These are phyloP conservation scores for Pristis pectinata DNA, from an alignment of 2,797 vertebrate genomes.

Conservation along the genomic window DNA sequence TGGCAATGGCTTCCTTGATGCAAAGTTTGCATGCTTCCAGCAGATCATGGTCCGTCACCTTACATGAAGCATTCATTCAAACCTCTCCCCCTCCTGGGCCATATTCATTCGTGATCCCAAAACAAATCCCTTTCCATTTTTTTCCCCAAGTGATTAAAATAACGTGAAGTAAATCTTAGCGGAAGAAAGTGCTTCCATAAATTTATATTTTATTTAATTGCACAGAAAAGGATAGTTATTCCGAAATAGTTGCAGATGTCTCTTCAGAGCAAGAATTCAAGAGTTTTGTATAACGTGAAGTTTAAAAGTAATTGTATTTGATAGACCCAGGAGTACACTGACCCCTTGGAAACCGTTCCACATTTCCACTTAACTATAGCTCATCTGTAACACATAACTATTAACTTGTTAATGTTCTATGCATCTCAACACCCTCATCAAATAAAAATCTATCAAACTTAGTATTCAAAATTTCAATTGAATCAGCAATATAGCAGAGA, in stretches of 20 bases:
- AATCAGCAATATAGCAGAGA: neutral
- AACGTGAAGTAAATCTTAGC: neutral
- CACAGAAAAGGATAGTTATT: neutral
- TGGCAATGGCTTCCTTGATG: neutral
- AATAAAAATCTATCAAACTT: neutral
- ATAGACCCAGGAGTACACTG: neutral
- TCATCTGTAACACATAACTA: neutral
- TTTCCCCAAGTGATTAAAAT: neutral
- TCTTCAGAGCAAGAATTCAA: neutral
- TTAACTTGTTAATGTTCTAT: neutral
- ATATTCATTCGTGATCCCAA: neutral
- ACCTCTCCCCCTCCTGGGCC: neutral
- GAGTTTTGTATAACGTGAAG: neutral
- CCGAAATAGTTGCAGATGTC: neutral
- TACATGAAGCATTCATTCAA: neutral
- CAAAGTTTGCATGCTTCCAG: neutral
- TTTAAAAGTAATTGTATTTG: neutral
- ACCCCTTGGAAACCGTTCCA: neutral
- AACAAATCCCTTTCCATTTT: neutral
- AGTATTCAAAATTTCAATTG: neutral
- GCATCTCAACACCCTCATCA: neutral
- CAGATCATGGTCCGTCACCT: neutral
- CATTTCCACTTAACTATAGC: neutral
- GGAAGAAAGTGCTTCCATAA: neutral
- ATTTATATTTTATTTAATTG: neutral